Evolutionary conservation across 1,140 invertebrate species (phyloP).

Genomic region (Nixonia krombeini): DNA sequence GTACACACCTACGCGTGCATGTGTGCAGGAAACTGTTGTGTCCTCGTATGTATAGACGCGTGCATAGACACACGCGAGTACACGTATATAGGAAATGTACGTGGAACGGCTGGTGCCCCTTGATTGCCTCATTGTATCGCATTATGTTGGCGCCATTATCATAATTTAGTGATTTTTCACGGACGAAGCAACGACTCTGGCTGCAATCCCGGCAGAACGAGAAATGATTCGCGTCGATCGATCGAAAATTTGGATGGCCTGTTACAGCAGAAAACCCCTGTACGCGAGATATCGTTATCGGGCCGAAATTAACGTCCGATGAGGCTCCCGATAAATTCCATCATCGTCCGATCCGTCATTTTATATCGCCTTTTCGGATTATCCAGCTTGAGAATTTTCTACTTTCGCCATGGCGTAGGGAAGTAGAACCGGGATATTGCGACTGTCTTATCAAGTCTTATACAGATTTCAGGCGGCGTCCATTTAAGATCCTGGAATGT

Average conservation of each 20-base stretch:
- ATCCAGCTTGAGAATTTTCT: no score
- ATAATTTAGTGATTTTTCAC: slow-evolving; percentile 71
- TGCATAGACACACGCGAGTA: slow-evolving; percentile 24
- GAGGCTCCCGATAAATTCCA: neutral
- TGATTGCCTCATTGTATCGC: slow-evolving; percentile 72
- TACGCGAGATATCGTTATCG: neutral
- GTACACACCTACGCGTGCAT: slow-evolving; percentile 13
- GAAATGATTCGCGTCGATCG: slow-evolving; percentile 42
- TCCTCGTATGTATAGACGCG: no score
- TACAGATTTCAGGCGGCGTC: no score
- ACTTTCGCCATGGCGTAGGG: no score
- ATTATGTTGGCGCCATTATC: slow-evolving; percentile 70
- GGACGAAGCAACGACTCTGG: slow-evolving; percentile 52
- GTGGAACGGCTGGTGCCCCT: slow-evolving; percentile 58
- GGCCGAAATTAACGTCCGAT: neutral
- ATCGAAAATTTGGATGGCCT: slow-evolving; percentile 37
- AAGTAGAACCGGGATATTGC: no score
- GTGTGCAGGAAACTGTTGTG: no score
- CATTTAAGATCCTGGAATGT: no score
- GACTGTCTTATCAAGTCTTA: no score
- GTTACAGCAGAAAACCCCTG: neutral
- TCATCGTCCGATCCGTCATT: neutral
- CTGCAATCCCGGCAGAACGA: slow-evolving; percentile 52
- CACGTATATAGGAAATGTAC: neutral
- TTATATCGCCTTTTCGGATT: no score